Percentiles rank a stretch among this genome's conserved stretches.
phyloP scores from a whole-genome alignment of 2,113 vertebrate genomes.

The Callopanchax toddi region DNA sequence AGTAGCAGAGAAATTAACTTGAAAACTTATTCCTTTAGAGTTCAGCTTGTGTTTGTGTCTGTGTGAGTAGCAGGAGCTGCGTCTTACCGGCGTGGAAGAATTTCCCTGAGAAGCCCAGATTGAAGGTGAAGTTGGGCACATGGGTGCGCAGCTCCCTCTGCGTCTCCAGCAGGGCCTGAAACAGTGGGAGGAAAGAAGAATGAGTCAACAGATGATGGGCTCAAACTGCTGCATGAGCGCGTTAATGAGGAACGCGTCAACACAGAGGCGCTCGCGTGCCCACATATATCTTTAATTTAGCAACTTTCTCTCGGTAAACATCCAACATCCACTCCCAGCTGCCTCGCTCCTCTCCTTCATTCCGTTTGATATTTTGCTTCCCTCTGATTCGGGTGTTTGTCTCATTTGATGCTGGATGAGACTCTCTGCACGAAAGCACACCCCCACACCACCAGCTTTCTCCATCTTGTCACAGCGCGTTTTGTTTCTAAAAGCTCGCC shows the following conservation, averaged over 20 bases:
- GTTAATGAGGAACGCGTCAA: constrained; percentile 43
- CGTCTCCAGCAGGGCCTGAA: constrained; percentile 90
- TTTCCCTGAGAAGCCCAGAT: constrained; percentile 99
- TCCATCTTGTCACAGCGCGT: constrained; percentile 56
- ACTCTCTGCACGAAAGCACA: constrained; percentile 35
- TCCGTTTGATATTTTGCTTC: constrained; percentile 72
- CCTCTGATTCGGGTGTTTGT: constrained; percentile 74
- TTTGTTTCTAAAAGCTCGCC: constrained; percentile 61
- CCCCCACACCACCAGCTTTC: constrained; percentile 19
- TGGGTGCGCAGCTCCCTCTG: constrained; percentile 92
- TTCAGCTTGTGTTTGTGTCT: not conserved
- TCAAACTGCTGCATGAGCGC: constrained; percentile 22
- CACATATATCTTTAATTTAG: constrained; percentile 62
- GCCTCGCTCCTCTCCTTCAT: constrained; percentile 59
- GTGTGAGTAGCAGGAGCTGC: not conserved
- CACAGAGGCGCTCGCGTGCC: constrained; percentile 20
- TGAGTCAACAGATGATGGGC: constrained; percentile 26
- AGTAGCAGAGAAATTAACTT: constrained; percentile 7
- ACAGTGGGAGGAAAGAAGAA: constrained; percentile 35
- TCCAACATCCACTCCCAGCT: constrained; percentile 61
- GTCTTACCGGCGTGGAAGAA: constrained; percentile 96
- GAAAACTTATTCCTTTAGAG: not conserved
- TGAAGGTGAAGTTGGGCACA: constrained; percentile 99
- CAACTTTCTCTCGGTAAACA: constrained; percentile 67
- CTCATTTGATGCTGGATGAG: constrained; percentile 69